Evolutionary conservation across 2,888 invertebrate species (phyloP), one percentile per base, ranked within the genome.

Genomic region (Entomobrya proxima): DNA sequence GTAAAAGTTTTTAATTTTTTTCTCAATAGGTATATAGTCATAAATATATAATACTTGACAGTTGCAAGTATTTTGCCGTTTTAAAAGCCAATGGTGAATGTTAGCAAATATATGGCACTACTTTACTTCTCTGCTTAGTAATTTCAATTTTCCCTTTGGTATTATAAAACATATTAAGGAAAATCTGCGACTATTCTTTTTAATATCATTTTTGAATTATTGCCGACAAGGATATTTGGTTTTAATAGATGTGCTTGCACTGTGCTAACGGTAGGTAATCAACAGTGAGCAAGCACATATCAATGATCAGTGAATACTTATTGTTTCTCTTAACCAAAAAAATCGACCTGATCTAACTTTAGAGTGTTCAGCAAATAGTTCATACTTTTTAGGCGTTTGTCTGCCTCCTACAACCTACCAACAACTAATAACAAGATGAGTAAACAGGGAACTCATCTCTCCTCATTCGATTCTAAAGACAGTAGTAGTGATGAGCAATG

Each of bases 11-110:
- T 24, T 40, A 67, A 40, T 21, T 67, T 67, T 24, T 61, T n/a
- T n/a, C n/a, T 18, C 47, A 74, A 74, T 74, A 50, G 74, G 74
- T 50, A 74, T 21, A 40, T 24, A 67, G 44, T 6, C 72, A 50
- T n/a, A 50, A 74, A 74, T 50, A 30, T 50, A 50, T 30, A 21
- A 40, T 40, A 47, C 18, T 47, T 74, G 50, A 74, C 47, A 74
- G 72, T 15, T 27, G 47, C 47, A 47, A 74, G 47, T 32, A 24
- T 18, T 11, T 74, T n/a, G 15, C 18, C 18, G 15, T 37, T 69
- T 69, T 11, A 15, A 7, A 40, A 40, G n/a, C n/a, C n/a, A 18
- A 18, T 21, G 52, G n/a, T n/a, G 21, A 21, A 52, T 52, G 52
- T 47, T 47, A 1, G 27, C 32, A 18, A 30, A 61, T 4, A 61